These are phyloP conservation scores for Festucalex cinctus DNA, from an alignment of 2,113 vertebrate genomes.

Conservation along the genomic window DNA sequence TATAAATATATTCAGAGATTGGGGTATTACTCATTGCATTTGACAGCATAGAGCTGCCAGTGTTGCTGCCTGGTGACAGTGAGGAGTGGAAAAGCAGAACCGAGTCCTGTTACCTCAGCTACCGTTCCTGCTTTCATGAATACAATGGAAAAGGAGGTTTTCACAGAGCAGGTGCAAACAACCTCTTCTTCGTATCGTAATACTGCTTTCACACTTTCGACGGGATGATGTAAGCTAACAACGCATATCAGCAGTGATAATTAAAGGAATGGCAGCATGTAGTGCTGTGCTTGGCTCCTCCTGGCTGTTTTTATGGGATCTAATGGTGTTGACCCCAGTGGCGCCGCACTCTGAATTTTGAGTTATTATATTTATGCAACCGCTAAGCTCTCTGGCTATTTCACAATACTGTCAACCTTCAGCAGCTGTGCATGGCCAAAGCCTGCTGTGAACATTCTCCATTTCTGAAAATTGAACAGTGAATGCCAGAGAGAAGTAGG, in stretches of 20 bases:
- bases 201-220: conserved; percentile 9
- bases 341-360: conserved; percentile 38
- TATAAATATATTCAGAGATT: conserved; percentile 46
- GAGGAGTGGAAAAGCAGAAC: not conserved
- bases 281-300: conserved; percentile 22
- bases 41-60: conserved; percentile 2
- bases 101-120: not conserved
- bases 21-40: conserved; percentile 38
- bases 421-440: conserved; percentile 12
- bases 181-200: not conserved
- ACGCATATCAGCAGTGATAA: conserved; percentile 26
- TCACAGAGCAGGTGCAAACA: conserved; percentile 8
- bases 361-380: conserved; percentile 67
- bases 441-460: conserved; percentile 30
- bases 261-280: conserved; percentile 21
- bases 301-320: conserved; percentile 46
- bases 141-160: conserved; percentile 8
- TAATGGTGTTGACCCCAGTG: conserved; percentile 56
- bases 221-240: conserved; percentile 5
- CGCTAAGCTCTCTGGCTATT: conserved; percentile 48
- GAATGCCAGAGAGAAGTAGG: not conserved
- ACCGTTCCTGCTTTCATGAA: conserved; percentile 10
- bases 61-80: conserved; percentile 16
- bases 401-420: conserved; percentile 41
- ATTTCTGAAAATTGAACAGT: conserved; percentile 41